Evolutionary conservation across 2,888 invertebrate genomes (phyloP), one percentile per base, ranked within the genome.

Genomic region (Philhelius pedissequus): DNA sequence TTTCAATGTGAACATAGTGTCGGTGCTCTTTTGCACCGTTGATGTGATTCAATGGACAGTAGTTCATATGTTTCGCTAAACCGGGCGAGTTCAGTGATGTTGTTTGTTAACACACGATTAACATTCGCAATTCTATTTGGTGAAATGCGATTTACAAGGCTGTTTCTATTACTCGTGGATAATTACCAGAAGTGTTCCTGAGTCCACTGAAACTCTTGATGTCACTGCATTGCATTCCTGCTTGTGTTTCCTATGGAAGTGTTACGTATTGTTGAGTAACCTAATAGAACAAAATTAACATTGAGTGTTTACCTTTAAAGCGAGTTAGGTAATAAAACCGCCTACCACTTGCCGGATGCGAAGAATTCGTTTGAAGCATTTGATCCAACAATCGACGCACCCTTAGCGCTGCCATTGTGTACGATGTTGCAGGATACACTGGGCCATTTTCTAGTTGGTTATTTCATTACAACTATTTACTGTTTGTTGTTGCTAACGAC

Each of bases 1-100:
- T 93, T 97, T 97, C 89, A 98, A 93, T 87, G 97, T 95, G 81
- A 96, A 96, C 93, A 97, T 95, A 88, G 95, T 94, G 90, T 94
- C 94, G 82, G 88, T 89, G 86, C 89, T 90, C 84, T 89, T 90
- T 82, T 87, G 89, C 86, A 88, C 88, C 35, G 89, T 70, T 80
- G 58, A 81, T 84, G 68, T 83, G 83, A 80, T 86, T 78, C 62
- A 87, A 86, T 22, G 88, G 88, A 86, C 90, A n/a, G n/a, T n/a
- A 90, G 86, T 90, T 90, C 87, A 89, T 88, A 86, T 89, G 89
- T 79, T 89, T 89, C 69, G 89, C 77, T 48, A 89, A 86, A 52
- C 89, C 88, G 13, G 90, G 90, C n/a, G 90, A 89, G 27, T 32
- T 80, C 60, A 69, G 89, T 88, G 52, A 87, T 86, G 68, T 87